Percentiles rank a stretch among this genome's conserved stretches.
Conservation (phyloP, 2,888 invertebrate species). For the Pristionchus mayeri region DNA sequence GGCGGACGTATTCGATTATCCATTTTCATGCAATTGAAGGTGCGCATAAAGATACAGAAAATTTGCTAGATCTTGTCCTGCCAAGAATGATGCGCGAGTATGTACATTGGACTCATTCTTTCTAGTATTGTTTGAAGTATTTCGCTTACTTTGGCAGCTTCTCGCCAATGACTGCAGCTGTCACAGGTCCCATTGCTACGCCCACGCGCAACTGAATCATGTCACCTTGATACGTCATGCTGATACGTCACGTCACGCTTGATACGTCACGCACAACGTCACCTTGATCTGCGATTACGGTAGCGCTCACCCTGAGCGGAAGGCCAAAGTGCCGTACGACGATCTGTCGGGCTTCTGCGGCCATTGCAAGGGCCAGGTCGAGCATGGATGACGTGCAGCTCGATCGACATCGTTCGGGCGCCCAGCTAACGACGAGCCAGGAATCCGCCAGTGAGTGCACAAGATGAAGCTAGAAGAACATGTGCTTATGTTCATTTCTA, state of each 20-base stretch:
- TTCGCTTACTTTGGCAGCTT: not conserved
- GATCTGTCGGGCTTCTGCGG: not conserved
- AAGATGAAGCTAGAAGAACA: not conserved
- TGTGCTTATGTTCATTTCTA: too few species aligned
- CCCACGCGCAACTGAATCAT: not conserved
- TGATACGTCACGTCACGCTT: too few species aligned
- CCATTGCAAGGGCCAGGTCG: constrained; percentile 7
- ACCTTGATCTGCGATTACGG: too few species aligned
- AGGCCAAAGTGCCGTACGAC: not conserved
- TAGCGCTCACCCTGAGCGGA: not conserved
- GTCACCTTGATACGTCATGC: too few species aligned
- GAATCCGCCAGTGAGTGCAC: constrained; percentile 2
- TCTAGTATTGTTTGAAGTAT: too few species aligned
- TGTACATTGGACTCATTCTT: too few species aligned
- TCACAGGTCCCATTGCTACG: not conserved
- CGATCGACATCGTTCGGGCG: not conserved
- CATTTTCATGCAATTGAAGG: too few species aligned
- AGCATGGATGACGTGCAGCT: not conserved
- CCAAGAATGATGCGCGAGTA: not conserved
- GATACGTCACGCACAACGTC: too few species aligned
- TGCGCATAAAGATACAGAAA: too few species aligned
- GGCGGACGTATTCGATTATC: not conserved
- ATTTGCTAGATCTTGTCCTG: too few species aligned
- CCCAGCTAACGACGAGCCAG: not conserved
- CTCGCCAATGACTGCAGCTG: not conserved